Percentiles rank a stretch among this genome's conserved stretches.
Evolutionary conservation across 2,113 vertebrate species (phyloP).

Genomic region (Rhombomys opimus): DNA sequence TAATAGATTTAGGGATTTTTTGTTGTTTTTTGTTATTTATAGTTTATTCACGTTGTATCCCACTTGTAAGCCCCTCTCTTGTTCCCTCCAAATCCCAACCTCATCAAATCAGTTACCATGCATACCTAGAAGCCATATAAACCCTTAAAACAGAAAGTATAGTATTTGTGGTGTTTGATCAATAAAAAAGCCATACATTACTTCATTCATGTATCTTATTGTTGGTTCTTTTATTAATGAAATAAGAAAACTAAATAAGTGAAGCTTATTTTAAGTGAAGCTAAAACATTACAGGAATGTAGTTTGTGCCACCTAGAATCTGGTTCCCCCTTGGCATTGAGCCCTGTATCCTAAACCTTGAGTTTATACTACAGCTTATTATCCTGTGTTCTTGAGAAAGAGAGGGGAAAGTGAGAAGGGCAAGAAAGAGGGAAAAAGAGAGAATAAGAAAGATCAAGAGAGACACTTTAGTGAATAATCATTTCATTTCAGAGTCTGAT

Average conservation of each 20-base stretch:
- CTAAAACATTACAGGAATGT: not conserved
- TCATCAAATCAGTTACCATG: not conserved
- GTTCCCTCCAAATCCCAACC: too few species aligned
- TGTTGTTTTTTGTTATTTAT: too few species aligned
- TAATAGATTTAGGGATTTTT: too few species aligned
- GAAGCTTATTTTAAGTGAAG: not conserved
- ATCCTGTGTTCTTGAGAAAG: not conserved
- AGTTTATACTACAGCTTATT: not conserved
- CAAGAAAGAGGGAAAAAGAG: not conserved
- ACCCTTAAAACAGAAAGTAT: not conserved
- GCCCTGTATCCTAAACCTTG: not conserved
- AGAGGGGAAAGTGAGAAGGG: not conserved
- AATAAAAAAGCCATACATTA: not conserved
- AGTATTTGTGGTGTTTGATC: not conserved
- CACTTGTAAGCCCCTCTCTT: too few species aligned
- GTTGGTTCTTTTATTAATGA: not conserved
- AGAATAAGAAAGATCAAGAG: not conserved
- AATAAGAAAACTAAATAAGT: not conserved
- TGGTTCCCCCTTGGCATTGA: not conserved
- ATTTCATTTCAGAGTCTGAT: not conserved
- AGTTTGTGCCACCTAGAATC: not conserved
- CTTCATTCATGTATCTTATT: not conserved
- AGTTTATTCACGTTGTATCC: too few species aligned
- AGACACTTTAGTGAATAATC: not conserved
- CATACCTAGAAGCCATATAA: not conserved